phyloP scores from a whole-genome alignment of 2,113 vertebrate genomes.

The Alligator mississippiensis region DNA sequence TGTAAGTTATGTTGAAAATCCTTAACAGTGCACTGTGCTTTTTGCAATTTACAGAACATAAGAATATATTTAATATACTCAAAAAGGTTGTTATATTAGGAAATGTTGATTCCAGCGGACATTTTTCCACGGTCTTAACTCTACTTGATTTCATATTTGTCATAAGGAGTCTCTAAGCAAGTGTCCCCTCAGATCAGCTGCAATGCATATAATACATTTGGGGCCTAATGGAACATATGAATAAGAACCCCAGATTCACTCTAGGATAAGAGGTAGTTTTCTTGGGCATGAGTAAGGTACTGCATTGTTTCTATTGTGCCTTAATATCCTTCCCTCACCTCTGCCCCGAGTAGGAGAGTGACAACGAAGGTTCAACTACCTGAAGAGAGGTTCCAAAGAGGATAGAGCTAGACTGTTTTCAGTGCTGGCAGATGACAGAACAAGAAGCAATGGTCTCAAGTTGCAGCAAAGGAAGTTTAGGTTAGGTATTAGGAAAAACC shows the following conservation, averaged over 20 bases:
- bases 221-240: background rate
- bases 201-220: background rate
- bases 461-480: too few species aligned
- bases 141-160: background rate
- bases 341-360: too few species aligned
- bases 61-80: too few species aligned
- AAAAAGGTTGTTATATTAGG: accelerated
- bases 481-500: too few species aligned
- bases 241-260: background rate
- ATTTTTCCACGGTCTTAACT: background rate
- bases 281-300: accelerated
- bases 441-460: too few species aligned
- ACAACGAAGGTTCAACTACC: too few species aligned
- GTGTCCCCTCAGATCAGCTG: background rate
- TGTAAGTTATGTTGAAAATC: background rate
- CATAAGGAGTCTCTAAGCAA: background rate
- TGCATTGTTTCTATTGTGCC: accelerated
- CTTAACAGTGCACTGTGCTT: background rate
- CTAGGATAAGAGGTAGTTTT: background rate
- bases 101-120: background rate
- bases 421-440: too few species aligned
- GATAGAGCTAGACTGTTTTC: too few species aligned
- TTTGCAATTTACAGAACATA: background rate
- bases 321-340: background rate
- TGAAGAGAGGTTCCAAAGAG: too few species aligned